Percentiles rank a stretch among this genome's conserved stretches.
These are phyloP conservation scores for Empidonax traillii DNA, from an alignment of 2,113 vertebrate species.

Conservation along the genomic window DNA sequence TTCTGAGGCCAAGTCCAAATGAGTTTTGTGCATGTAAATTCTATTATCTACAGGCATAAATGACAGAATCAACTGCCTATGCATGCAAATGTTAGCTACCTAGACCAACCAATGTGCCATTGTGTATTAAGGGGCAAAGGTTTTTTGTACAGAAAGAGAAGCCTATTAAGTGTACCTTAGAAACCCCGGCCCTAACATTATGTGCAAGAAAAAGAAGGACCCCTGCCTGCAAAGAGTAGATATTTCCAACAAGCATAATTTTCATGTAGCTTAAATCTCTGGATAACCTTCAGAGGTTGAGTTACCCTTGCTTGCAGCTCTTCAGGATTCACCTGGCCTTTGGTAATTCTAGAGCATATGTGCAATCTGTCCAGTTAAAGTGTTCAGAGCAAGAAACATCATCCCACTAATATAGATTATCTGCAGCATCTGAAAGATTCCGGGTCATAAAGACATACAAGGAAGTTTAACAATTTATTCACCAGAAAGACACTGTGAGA, in stretches of 20 bases:
- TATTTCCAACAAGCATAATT: neutral
- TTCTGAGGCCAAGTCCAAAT: slow-evolving; percentile 37
- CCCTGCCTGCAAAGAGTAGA: neutral
- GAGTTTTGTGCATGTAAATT: slow-evolving; percentile 55
- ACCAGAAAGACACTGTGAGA: neutral
- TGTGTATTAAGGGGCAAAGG: neutral
- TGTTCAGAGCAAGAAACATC: neutral
- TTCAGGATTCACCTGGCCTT: slow-evolving; percentile 9
- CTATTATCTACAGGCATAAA: slow-evolving; percentile 59
- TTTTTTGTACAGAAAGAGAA: neutral
- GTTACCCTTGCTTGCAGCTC: neutral
- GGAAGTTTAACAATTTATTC: neutral
- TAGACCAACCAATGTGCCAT: neutral
- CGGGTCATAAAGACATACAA: neutral
- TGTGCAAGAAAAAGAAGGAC: neutral
- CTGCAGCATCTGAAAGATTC: neutral
- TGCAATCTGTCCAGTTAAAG: neutral
- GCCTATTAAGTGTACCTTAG: neutral
- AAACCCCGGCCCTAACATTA: neutral
- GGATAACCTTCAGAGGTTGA: slow-evolving; percentile 18
- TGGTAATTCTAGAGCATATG: neutral
- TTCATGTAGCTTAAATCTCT: slow-evolving; percentile 5
- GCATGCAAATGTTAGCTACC: slow-evolving; percentile 25
- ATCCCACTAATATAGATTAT: neutral
- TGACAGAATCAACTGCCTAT: slow-evolving; percentile 44